Base-by-base conservation (phyloP, 1,140 invertebrate species). In the Eumaeus atala region DNA sequence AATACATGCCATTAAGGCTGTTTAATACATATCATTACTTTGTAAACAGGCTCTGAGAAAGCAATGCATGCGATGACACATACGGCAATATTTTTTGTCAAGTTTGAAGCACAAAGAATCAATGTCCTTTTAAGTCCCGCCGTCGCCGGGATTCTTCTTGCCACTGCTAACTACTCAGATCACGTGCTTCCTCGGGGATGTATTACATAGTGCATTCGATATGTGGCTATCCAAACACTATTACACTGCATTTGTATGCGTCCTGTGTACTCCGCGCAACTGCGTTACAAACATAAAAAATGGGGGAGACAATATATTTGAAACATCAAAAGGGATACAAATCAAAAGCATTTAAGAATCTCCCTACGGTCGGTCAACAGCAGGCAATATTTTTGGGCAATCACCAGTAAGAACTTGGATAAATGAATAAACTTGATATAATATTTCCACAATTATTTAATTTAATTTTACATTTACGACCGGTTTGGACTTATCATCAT, bases 161-260 rank as follows among this genome's bases (percentile, higher is more conserved):
- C 2, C 21, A 10, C 35, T 37, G 3, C 35, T 44, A 17, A 16
- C n/a, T 40, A 40, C n/a, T 16, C 40, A 3, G 7, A 9, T 44
- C 40, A 44, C 40, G 40, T 44, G 40, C 12, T 28, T 28, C 21
- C 21, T 28, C 6, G 3, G 14, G 38, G 40, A 44, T 28, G 21
- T 28, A 28, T 28, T 28, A 28, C 21, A 28, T 44, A 44, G 40
- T 44, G 40, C 40, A 44, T 17, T 16, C 40, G 40, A 16, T 28
- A 28, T 28, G 21, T 28, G 21, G 21, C 21, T 28, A 28, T 28
- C 21, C 21, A n/a, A n/a, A n/a, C n/a, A 28, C 14, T 44, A 44
- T 44, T 44, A 44, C 17, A 16, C 17, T 44, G 40, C 21, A 28
- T 44, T 16, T 44, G 40, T 44, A 44, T 44, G 40, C 40, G 40